Evolutionary conservation across 2,888 invertebrate species (phyloP).

Genomic region (Encarsia formosa): DNA sequence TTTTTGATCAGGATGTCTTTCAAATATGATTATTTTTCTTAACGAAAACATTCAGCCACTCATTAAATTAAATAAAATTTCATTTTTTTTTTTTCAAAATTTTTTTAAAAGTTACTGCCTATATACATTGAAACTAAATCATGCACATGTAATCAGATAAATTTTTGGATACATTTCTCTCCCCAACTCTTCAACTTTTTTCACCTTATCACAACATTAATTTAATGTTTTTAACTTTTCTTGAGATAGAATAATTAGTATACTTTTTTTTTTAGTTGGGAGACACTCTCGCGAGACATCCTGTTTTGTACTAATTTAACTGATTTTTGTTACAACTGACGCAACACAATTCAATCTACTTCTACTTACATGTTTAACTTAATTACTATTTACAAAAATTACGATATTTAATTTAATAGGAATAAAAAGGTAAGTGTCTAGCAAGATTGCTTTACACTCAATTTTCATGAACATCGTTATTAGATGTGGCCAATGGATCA

Average conservation of each 20-base stretch:
- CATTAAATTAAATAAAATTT: too few species aligned
- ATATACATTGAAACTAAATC: background rate
- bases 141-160: too few species aligned
- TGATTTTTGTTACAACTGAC: background rate
- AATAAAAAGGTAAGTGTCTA: conserved; percentile 22
- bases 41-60: too few species aligned
- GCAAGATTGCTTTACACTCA: conserved; percentile 13
- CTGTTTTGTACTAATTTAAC: background rate
- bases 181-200: background rate
- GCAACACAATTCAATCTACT: conserved; percentile 2
- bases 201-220: background rate
- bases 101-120: background rate
- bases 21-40: too few species aligned
- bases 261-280: too few species aligned
- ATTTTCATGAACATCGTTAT: conserved; percentile 16
- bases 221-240: too few species aligned
- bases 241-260: too few species aligned
- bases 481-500: background rate
- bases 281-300: too few species aligned
- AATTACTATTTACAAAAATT: conserved; percentile 24
- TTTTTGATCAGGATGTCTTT: background rate
- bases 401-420: conserved; percentile 22
- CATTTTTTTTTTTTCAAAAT: too few species aligned
- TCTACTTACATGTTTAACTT: conserved; percentile 24
- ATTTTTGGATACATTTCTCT: background rate